A percentile compares a stretch with the other conserved stretches of the same genome.
Evolutionary conservation across 1,140 invertebrate species (phyloP).

Genomic region (Halesus radiatus): DNA sequence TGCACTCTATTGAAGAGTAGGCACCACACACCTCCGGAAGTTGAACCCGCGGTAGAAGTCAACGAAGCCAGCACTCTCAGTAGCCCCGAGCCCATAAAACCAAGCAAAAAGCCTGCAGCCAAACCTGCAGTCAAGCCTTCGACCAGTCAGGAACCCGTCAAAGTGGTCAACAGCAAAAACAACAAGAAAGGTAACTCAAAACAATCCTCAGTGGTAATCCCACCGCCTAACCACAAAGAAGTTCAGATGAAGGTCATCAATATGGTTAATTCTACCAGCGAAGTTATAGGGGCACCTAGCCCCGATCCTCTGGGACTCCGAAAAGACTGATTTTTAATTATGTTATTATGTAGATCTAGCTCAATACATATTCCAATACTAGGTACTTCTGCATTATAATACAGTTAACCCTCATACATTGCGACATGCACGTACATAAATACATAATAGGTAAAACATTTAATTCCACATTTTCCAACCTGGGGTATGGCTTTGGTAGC

Average conservation of each 20-base stretch:
- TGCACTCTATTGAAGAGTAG: constrained; percentile 44
- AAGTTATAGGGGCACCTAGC: constrained; percentile 34
- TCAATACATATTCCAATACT: no score
- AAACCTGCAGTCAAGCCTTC: background rate
- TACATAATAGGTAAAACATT: no score
- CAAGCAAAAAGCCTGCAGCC: background rate
- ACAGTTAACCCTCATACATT: no score
- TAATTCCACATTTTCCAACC: no score
- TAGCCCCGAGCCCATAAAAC: background rate
- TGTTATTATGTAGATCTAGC: no score
- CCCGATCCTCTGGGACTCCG: constrained; percentile 43
- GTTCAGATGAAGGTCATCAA: constrained; percentile 44
- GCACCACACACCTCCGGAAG: constrained; percentile 29
- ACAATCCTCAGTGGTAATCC: background rate
- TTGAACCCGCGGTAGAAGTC: constrained; percentile 51
- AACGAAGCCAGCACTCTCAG: constrained; percentile 40
- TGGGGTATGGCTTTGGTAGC: no score
- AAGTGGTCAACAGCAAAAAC: constrained; percentile 6
- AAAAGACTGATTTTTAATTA: constrained; percentile 30
- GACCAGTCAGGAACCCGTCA: background rate
- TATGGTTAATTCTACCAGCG: constrained; percentile 38
- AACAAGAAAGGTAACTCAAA: constrained; percentile 8
- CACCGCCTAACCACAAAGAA: constrained; percentile 36
- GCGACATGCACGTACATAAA: no score
- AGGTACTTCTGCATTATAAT: no score